Percentiles rank a stretch among this genome's conserved stretches.
These are phyloP conservation scores for Chelonia mydas DNA, from an alignment of 2,797 vertebrate species.

Conservation along the genomic window DNA sequence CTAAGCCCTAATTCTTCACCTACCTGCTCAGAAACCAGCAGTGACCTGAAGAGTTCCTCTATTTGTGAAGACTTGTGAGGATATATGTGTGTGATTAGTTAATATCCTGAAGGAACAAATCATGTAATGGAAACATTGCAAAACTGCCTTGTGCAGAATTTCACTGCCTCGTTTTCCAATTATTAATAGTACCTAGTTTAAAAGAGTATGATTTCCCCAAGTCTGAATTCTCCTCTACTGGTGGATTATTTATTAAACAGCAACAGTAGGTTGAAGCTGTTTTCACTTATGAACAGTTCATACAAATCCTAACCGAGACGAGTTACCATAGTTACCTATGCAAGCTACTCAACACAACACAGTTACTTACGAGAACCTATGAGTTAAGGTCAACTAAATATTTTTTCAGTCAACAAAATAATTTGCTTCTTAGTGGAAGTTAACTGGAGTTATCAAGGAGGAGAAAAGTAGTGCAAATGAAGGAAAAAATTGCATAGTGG, in stretches of 20 bases:
- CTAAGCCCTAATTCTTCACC: background rate
- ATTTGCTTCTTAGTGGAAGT: constrained; percentile 62
- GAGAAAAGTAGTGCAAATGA: constrained; percentile 44
- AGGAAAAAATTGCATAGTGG: background rate
- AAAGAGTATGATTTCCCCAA: constrained; percentile 60
- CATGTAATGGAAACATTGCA: constrained; percentile 45
- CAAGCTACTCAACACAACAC: constrained; percentile 69
- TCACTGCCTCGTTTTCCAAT: constrained; percentile 38
- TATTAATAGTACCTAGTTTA: constrained; percentile 39
- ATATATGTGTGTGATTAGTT: background rate
- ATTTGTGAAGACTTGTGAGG: rapidly evolving
- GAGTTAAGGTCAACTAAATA: constrained; percentile 75
- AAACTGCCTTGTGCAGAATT: constrained; percentile 23
- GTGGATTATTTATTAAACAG: constrained; percentile 78
- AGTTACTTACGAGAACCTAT: constrained; percentile 66
- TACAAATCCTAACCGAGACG: constrained; percentile 74
- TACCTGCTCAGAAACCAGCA: background rate
- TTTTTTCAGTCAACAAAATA: constrained; percentile 73
- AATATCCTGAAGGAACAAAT: constrained; percentile 14
- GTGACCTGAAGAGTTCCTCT: background rate
- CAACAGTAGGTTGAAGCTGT: constrained; percentile 72
- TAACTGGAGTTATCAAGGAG: constrained; percentile 48
- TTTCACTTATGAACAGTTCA: constrained; percentile 79
- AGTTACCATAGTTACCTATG: constrained; percentile 84
- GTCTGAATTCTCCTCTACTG: constrained; percentile 56